Conservation (phyloP, 2,113 vertebrate genomes). For the Camelus dromedarius region DNA sequence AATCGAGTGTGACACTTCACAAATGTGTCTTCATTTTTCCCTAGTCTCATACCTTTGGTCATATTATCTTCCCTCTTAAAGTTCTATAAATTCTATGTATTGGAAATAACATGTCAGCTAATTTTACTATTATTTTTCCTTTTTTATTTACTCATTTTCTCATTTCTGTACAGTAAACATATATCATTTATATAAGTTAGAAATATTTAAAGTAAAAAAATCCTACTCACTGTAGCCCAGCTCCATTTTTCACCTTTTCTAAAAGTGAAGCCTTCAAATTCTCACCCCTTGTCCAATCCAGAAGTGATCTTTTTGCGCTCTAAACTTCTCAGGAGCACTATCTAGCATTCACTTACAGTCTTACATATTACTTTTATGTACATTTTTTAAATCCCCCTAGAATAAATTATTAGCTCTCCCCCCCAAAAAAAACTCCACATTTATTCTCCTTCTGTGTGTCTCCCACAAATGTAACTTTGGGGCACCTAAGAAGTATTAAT, state of each 20-base stretch:
- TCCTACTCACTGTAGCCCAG: background rate
- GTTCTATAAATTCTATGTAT: background rate
- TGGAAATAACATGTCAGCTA: background rate
- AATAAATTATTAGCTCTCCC: background rate
- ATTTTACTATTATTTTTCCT: slow-evolving; percentile 27
- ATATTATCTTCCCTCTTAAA: background rate
- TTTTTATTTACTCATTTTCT: background rate
- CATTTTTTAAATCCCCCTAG: background rate
- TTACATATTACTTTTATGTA: background rate
- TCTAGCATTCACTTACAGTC: background rate
- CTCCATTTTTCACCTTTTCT: background rate
- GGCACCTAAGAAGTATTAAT: background rate
- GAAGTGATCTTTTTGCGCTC: background rate
- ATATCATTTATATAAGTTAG: background rate
- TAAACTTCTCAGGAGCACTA: background rate
- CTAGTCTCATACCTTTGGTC: background rate
- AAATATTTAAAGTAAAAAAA: slow-evolving; percentile 26
- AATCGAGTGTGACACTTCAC: background rate
- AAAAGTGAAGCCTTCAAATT: background rate
- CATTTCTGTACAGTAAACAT: background rate
- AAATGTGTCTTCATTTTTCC: background rate
- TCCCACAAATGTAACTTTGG: background rate
- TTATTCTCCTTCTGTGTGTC: background rate
- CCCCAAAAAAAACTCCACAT: background rate
- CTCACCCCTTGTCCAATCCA: background rate